These are phyloP conservation scores for Sprattus sprattus DNA, from an alignment of 2,113 vertebrate species.

Conservation along the genomic window DNA sequence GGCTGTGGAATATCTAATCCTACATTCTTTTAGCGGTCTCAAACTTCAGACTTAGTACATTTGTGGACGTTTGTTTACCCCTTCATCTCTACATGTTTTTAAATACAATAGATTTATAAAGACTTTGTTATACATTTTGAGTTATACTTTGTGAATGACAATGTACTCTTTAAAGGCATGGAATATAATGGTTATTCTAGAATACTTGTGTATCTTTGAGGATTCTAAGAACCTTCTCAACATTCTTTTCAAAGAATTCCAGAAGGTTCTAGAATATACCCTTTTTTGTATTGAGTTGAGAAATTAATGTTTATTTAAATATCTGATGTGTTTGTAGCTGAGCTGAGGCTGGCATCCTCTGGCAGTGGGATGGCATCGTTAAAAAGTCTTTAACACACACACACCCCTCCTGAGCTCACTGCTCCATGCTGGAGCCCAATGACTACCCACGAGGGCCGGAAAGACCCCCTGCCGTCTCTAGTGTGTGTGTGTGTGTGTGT, in stretches of 20 bases:
- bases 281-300: not conserved
- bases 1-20: too few relatives aligned
- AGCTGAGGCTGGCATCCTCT: constrained; percentile 36
- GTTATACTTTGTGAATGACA: too few relatives aligned
- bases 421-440: constrained; percentile 61
- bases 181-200: too few relatives aligned
- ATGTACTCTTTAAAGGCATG: too few relatives aligned
- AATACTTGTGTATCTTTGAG: too few relatives aligned
- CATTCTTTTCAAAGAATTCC: not conserved
- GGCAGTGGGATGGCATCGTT: constrained; percentile 59
- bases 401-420: constrained; percentile 38
- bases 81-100: not conserved
- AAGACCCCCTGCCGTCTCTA: constrained; percentile 38
- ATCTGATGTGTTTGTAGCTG: not conserved
- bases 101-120: not conserved
- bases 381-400: constrained; percentile 64
- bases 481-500: not conserved
- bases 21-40: too few relatives aligned
- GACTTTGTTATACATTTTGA: not conserved
- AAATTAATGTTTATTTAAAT: not conserved
- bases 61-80: too few relatives aligned
- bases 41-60: too few relatives aligned
- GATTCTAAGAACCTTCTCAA: too few relatives aligned
- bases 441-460: constrained; percentile 51
- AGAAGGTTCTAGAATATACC: not conserved